Percentiles rank a stretch among this genome's conserved stretches.
phyloP scores from a whole-genome alignment of 1,140 invertebrate species.

The Halyomorpha halys region DNA sequence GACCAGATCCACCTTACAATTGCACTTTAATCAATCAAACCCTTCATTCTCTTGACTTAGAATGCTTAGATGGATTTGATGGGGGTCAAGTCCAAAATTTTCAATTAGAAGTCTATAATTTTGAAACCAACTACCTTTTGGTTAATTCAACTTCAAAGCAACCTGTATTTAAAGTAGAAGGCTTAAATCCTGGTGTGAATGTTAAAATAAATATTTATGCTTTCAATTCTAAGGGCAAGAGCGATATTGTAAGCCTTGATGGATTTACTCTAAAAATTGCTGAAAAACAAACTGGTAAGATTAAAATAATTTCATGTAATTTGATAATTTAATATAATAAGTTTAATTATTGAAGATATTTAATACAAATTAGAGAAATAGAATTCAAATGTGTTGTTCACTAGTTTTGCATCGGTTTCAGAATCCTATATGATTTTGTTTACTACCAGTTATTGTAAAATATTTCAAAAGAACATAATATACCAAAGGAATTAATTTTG shows the following conservation, averaged over 20 bases:
- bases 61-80: slow-evolving; percentile 70
- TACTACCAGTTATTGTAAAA: no score
- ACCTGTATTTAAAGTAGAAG: slow-evolving; percentile 56
- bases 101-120: slow-evolving; percentile 60
- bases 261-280: slow-evolving; percentile 60
- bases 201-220: slow-evolving; percentile 65
- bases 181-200: slow-evolving; percentile 53
- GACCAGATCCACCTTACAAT: slow-evolving; percentile 68
- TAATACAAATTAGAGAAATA: no score
- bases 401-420: no score
- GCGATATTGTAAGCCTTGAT: slow-evolving; percentile 51
- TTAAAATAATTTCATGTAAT: background rate
- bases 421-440: no score
- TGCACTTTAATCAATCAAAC: slow-evolving; percentile 70
- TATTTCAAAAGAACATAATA: no score
- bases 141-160: slow-evolving; percentile 55
- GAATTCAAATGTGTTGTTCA: no score
- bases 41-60: slow-evolving; percentile 62
- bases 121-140: slow-evolving; percentile 48
- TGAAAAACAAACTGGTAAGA: slow-evolving; percentile 68
- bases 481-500: no score
- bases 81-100: slow-evolving; percentile 62
- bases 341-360: no score
- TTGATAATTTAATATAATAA: no score
- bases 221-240: slow-evolving; percentile 72